Conservation (phyloP, 2,797 vertebrate genomes). For the Carduelis carduelis region DNA sequence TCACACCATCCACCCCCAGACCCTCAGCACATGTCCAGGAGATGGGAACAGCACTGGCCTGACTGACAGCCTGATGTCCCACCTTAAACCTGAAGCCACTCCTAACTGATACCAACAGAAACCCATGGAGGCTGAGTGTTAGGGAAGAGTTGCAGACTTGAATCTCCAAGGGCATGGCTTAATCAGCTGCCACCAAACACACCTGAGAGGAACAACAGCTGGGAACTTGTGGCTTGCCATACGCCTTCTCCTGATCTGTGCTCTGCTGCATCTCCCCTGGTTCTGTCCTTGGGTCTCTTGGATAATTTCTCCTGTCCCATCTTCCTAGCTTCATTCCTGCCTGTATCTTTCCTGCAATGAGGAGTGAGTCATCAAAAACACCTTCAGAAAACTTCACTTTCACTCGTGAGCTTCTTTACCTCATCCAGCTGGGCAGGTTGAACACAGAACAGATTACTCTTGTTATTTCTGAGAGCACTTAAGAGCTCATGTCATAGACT, state of each 20-base stretch:
- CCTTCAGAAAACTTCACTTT: not conserved
- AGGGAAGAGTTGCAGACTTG: not conserved
- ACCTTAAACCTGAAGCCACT: not conserved
- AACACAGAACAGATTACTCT: not conserved
- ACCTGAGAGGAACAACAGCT: not conserved
- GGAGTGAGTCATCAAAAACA: conserved; percentile 35
- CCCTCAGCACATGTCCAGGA: fast-evolving
- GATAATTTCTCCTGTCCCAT: not conserved
- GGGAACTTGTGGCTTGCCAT: not conserved
- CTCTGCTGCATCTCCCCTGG: not conserved
- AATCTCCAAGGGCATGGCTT: not conserved
- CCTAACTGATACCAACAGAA: not conserved
- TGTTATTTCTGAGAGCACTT: not conserved
- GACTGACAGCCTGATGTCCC: not conserved
- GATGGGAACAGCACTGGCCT: not conserved
- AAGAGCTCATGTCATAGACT: not conserved
- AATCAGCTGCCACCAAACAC: not conserved
- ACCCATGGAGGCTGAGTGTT: not conserved
- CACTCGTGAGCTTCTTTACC: not conserved
- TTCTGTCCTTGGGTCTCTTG: not conserved
- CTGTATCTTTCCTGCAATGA: not conserved
- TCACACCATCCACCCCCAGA: not conserved
- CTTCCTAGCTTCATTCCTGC: not conserved
- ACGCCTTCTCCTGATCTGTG: not conserved
- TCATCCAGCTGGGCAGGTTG: not conserved